Evolutionary conservation across 2,113 vertebrate species (phyloP).

Genomic region (Passer domesticus): DNA sequence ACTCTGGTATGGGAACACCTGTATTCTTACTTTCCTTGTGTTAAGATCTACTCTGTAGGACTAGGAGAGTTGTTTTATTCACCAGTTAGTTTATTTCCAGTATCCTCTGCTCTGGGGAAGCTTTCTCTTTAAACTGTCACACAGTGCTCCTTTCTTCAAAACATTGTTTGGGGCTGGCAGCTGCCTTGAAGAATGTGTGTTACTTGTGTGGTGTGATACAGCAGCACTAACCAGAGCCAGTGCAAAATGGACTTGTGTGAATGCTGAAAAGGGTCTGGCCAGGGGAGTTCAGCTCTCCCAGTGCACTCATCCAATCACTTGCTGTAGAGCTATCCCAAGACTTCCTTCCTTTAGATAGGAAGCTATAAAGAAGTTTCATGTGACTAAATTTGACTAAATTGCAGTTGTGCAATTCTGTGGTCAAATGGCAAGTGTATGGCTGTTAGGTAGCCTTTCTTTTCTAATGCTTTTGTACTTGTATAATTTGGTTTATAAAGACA

Average conservation of each 20-base stretch:
- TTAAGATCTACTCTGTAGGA: neutral
- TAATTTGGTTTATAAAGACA: neutral
- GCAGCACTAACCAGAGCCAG: neutral
- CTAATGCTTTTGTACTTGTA: neutral
- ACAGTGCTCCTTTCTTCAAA: neutral
- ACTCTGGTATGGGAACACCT: neutral
- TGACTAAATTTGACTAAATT: neutral
- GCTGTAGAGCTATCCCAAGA: neutral
- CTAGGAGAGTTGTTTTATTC: neutral
- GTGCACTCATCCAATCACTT: neutral
- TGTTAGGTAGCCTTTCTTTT: neutral
- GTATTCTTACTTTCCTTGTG: neutral
- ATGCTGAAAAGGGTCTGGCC: neutral
- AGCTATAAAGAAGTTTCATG: neutral
- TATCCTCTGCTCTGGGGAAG: neutral
- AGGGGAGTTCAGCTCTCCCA: neutral
- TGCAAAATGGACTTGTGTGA: neutral
- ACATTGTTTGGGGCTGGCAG: neutral
- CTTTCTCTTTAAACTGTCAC: neutral
- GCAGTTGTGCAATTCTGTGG: neutral
- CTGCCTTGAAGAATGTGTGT: neutral
- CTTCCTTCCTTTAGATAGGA: constrained; percentile 30
- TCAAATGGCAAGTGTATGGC: neutral
- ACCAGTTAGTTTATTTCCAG: neutral
- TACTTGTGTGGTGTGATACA: neutral